phyloP scores from a whole-genome alignment of 2,888 invertebrate species.

The Drosophila robusta region DNA sequence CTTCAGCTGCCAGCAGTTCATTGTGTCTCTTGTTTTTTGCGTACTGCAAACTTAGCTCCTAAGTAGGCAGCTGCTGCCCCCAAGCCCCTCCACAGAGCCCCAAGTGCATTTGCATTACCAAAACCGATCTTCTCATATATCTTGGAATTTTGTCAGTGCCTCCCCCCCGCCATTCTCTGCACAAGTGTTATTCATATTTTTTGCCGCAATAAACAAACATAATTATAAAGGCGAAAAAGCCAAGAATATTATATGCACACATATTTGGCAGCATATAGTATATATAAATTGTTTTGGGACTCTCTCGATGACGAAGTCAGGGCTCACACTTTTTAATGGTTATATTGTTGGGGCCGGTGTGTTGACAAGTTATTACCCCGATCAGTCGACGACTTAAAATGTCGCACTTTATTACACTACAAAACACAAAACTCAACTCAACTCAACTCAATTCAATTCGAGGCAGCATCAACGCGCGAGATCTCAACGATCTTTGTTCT shows the following conservation, averaged over 20 bases:
- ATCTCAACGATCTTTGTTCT: slow-evolving; percentile 58
- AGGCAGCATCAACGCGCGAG: slow-evolving; percentile 27
- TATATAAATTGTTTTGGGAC: slow-evolving; percentile 41
- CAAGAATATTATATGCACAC: slow-evolving; percentile 22
- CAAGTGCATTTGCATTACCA: slow-evolving; percentile 23
- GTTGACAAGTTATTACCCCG: slow-evolving; percentile 82
- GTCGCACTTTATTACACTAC: slow-evolving; percentile 79
- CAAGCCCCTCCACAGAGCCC: neutral
- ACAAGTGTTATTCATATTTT: slow-evolving; percentile 27
- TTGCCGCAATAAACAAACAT: slow-evolving; percentile 21
- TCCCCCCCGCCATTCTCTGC: slow-evolving; percentile 4
- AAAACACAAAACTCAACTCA: slow-evolving; percentile 75
- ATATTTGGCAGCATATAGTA: slow-evolving; percentile 33
- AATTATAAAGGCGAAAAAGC: slow-evolving; percentile 30
- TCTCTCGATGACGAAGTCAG: slow-evolving; percentile 57
- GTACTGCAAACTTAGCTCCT: slow-evolving; percentile 22
- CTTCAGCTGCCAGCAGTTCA: slow-evolving; percentile 44
- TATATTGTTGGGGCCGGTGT: slow-evolving; percentile 69
- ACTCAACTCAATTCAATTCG: slow-evolving; percentile 29
- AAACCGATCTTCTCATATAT: neutral
- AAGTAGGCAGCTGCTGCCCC: slow-evolving; percentile 6
- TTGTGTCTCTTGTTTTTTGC: slow-evolving; percentile 12
- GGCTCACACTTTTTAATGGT: slow-evolving; percentile 54
- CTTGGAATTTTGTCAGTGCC: neutral
- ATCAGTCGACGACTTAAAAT: slow-evolving; percentile 73